Evolutionary conservation across 2,797 vertebrate species (phyloP), one percentile per base, ranked within the genome.

Genomic region (Epinephelus coioides): DNA sequence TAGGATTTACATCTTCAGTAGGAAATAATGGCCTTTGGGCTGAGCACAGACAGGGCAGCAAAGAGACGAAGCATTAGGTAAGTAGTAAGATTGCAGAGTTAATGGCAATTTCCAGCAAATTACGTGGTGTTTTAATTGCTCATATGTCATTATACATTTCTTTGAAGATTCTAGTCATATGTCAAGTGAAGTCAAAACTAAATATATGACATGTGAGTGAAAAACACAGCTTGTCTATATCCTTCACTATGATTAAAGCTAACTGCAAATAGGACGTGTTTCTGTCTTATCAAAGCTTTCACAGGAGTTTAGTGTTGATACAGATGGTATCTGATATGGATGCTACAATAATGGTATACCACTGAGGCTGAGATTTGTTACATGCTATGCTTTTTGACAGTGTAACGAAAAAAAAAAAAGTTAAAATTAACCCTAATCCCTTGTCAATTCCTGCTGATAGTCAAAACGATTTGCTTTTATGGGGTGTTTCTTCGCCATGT

Each of bases 351-450:
- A 15, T 3, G 17, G 44, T 14, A 49, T 17, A 54, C 40, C 10
- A 30, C 17, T 2, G 9, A 34, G 54, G 27, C 50, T 68, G 47
- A 27, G 27, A 62, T 63, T 73, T 75, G 19, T 63, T 59, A 50
- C 10, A 50, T 60, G 69, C 56, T 57, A 63, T 38, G 12, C 19
- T n/a, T 76, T 65, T 75, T 69, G 21, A 71, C 70, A 63, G 76
- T 50, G n/a, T 54, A 50, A 30, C 34, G 43, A 65, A 44, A 46
- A 62, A 34, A 62, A 34, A 34, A 65, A 69, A 73, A 53, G 21
- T 74, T 63, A 51, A 84, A 78, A 76, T 82, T 3, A 66, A 69
- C 51, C 38, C 17, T 72, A 77, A 81, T 73, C 69, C 69, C 47
- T 64, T 53, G n/a, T 76, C 66, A 76, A 2, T 76, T 70, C 11